Base-by-base conservation (phyloP, 2,113 vertebrate genomes). In the Phyllostomus discolor region DNA sequence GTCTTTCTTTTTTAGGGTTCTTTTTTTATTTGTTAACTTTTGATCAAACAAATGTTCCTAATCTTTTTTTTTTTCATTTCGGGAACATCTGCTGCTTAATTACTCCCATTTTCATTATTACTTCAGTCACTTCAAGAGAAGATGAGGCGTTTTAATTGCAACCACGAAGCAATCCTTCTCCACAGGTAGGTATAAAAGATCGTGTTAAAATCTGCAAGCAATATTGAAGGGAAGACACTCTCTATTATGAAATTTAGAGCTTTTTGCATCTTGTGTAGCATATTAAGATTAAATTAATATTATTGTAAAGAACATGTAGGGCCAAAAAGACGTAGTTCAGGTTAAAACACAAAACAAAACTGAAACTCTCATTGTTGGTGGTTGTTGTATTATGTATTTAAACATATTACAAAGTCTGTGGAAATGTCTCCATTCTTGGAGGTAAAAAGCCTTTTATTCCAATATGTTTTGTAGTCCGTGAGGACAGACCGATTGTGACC, bases 71-170 rank as follows among this genome's bases (percentile, higher is more conserved):
- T 31, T 43, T 41, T 62, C 3, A 80, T 66, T 94, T 78, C 76
- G 26, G 46, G 73, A 91, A 95, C 82, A 97, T 82, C 79, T 96
- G 86, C 41, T 86, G 19, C 50, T 79, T 92, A 91, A 84, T 92
- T 91, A 66, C 94, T 86, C 35, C 20, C 59, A 54, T 57, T 75
- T 85, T 82, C 83, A 73, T 96, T 64, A 90, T 92, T 86, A 85
- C 26, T 76, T 73, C 28, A 52, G 35, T 72, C 88, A 85, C 57
- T 80, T 82, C 48, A 88, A 81, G 76, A 54, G 31, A 94, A 80
- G 16, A 94, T 22, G 83, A 91, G 52, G 1, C 76, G 35, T 75
- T 93, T 79, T 95, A 33, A 69, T 33, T 67, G 43, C 46, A 93
- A 76, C 19, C 26, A 80, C n/a, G 57, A 62, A 92, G 8, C 38